Evolutionary conservation across 2,113 vertebrate genomes (phyloP).

Genomic region (Aramus guarauna): DNA sequence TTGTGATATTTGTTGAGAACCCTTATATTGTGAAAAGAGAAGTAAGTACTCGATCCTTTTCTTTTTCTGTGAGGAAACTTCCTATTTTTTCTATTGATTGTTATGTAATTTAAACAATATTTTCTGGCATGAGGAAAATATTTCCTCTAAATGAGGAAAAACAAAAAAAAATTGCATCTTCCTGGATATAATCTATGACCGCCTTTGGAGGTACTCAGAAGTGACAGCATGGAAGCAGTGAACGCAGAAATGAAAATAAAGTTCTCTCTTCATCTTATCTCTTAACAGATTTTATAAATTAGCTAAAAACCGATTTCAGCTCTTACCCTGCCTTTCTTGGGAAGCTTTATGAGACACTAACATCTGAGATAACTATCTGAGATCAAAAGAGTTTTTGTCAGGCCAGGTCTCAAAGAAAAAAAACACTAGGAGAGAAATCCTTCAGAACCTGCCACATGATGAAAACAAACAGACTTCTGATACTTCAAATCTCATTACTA

Average conservation of each 20-base stretch:
- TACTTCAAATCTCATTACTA: constrained; percentile 32
- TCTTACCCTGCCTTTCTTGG: not conserved
- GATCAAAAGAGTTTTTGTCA: constrained; percentile 1
- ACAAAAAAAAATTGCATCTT: not conserved
- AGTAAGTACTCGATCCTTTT: not conserved
- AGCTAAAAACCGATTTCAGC: not conserved
- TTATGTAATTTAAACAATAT: not conserved
- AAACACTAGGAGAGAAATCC: not conserved
- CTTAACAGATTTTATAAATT: not conserved
- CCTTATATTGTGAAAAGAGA: not conserved
- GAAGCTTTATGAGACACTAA: not conserved
- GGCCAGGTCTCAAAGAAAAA: not conserved
- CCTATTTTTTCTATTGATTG: not conserved
- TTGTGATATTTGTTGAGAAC: not conserved
- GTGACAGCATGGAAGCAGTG: not conserved
- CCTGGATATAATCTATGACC: not conserved
- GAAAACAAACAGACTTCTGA: not conserved
- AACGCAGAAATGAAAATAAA: not conserved
- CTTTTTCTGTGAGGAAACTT: not conserved
- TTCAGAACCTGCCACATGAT: not conserved
- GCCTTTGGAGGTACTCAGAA: not conserved
- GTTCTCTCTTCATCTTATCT: not conserved
- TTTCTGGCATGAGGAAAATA: not conserved
- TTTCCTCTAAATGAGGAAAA: not conserved
- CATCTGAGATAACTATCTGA: not conserved